Percentiles rank a stretch among this genome's conserved stretches.
phyloP scores from a whole-genome alignment of 2,888 invertebrate genomes.

The Tenthredo distinguenda region DNA sequence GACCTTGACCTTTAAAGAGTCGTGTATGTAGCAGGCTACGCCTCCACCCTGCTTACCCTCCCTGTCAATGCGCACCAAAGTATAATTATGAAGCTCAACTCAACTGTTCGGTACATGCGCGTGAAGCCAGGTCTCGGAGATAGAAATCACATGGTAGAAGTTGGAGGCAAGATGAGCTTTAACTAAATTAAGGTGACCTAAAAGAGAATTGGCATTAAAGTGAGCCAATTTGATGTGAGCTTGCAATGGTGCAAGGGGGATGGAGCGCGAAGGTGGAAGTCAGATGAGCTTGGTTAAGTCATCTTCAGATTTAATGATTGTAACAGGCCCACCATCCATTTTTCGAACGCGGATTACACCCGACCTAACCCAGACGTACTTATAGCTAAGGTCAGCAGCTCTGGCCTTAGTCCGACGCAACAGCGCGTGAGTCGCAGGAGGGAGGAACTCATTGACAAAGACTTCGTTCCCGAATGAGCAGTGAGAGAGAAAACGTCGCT shows the following conservation, averaged over 20 bases:
- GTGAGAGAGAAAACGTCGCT: background rate
- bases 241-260: too few species aligned
- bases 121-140: too few species aligned
- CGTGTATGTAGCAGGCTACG: too few species aligned
- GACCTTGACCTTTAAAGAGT: too few species aligned
- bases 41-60: background rate
- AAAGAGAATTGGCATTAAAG: too few species aligned
- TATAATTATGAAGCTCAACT: too few species aligned
- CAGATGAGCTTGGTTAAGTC: background rate
- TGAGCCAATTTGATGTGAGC: too few species aligned
- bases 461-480: background rate
- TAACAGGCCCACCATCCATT: background rate
- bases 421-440: background rate
- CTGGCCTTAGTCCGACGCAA: background rate
- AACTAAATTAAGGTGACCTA: too few species aligned
- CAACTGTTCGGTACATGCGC: too few species aligned
- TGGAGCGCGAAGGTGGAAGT: background rate
- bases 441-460: background rate
- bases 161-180: too few species aligned
- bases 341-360: background rate
- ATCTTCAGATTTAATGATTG: background rate
- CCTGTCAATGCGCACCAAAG: background rate
- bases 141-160: too few species aligned
- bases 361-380: slow-evolving; percentile 1
- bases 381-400: background rate